Evolutionary conservation across 2,113 vertebrate species (phyloP).

Genomic region (Pygathrix nemaeus): DNA sequence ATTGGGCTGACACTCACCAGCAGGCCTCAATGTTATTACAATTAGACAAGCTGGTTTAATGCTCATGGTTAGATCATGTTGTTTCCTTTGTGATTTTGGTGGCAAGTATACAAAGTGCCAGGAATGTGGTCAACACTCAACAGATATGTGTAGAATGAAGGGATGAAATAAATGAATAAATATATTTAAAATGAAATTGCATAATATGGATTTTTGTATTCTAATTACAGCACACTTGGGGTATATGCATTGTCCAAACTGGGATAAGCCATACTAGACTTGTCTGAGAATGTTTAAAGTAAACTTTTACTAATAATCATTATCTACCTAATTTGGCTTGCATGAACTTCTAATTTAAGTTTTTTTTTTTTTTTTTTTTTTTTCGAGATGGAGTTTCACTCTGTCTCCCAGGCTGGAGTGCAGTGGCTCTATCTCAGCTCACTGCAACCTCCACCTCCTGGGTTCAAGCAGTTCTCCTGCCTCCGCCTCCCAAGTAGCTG

Average conservation of each 20-base stretch:
- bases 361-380: neutral
- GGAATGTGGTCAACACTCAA: neutral
- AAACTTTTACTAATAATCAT: neutral
- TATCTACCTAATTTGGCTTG: neutral
- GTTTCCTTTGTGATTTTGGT: neutral
- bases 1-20: neutral
- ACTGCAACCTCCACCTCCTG: too few relatives aligned
- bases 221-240: neutral
- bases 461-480: too few relatives aligned
- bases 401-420: too few relatives aligned
- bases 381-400: too few relatives aligned
- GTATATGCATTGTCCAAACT: neutral
- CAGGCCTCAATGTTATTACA: neutral
- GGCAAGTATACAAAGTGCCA: neutral
- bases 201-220: neutral
- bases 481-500: too few relatives aligned
- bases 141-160: neutral
- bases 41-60: neutral
- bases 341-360: neutral
- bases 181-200: neutral
- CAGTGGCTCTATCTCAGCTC: too few relatives aligned
- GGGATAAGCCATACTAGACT: neutral
- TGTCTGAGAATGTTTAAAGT: neutral
- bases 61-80: neutral
- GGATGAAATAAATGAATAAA: neutral